Conservation (phyloP, 2,113 vertebrate genomes). For the Oceanites oceanicus region DNA sequence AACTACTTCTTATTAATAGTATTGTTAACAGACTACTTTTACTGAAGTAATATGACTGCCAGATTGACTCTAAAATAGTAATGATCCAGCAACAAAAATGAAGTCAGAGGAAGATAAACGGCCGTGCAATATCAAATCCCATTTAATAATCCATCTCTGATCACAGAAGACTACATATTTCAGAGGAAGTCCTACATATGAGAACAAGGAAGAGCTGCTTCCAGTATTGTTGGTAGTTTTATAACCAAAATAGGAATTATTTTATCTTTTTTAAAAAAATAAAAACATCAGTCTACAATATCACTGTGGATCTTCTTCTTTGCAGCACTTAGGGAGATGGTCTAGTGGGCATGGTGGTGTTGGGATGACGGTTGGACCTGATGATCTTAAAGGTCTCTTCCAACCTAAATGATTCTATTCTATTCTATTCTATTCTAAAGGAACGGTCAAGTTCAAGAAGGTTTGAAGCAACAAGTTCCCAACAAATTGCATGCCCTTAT, state of each 20-base stretch:
- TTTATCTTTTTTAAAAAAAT: neutral
- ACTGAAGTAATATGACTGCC: neutral
- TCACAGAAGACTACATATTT: neutral
- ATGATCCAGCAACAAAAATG: neutral
- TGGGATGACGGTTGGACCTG: too few relatives aligned
- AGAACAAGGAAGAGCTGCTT: neutral
- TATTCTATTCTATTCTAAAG: too few relatives aligned
- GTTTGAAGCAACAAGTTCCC: neutral
- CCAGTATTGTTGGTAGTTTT: neutral
- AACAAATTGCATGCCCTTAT: neutral
- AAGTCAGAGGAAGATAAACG: neutral
- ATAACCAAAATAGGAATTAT: neutral
- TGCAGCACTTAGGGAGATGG: too few relatives aligned
- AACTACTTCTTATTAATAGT: neutral
- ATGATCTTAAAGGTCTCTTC: too few relatives aligned
- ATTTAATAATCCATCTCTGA: neutral
- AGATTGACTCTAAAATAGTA: neutral
- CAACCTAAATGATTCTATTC: too few relatives aligned
- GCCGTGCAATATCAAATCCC: neutral
- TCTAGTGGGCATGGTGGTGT: too few relatives aligned
- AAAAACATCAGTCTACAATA: neutral
- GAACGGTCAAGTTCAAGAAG: neutral
- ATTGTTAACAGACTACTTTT: neutral
- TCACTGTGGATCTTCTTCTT: neutral
- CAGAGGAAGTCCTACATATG: neutral